phyloP scores from a whole-genome alignment of 2,888 invertebrate species.

The Phyto melanocephala region DNA sequence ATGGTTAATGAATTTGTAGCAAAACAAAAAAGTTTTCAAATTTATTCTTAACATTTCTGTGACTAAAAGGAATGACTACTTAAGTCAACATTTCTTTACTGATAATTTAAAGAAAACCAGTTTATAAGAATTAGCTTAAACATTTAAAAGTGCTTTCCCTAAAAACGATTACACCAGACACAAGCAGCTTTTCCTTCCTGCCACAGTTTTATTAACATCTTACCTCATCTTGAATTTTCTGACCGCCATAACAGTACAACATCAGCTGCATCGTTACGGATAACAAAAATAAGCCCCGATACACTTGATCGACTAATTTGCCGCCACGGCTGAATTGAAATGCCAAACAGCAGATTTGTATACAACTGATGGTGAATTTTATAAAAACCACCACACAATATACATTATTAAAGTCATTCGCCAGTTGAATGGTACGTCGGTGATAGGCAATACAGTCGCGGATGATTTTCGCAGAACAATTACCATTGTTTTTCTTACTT shows the following conservation, averaged over 20 bases:
- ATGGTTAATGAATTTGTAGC: too few relatives aligned
- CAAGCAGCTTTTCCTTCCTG: too few relatives aligned
- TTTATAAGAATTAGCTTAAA: too few relatives aligned
- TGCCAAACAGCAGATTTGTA: constrained; percentile 30
- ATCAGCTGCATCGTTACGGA: constrained; percentile 25
- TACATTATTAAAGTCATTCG: constrained; percentile 11
- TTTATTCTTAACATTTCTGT: too few relatives aligned
- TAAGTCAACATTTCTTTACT: too few relatives aligned
- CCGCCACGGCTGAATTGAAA: constrained; percentile 34
- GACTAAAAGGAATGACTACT: too few relatives aligned
- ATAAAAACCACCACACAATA: constrained; percentile 28
- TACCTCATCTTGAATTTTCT: constrained; percentile 34
- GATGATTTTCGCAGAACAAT: neutral
- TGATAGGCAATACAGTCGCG: constrained; percentile 16
- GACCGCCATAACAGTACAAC: constrained; percentile 36
- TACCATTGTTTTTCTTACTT: neutral
- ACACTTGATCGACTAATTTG: constrained; percentile 10
- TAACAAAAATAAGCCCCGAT: neutral
- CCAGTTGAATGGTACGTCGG: constrained; percentile 17
- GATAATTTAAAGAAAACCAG: too few relatives aligned
- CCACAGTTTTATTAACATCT: neutral
- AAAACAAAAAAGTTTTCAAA: too few relatives aligned
- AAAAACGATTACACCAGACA: neutral
- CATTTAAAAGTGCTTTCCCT: too few relatives aligned
- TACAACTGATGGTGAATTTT: constrained; percentile 35